Percentiles rank a stretch among this genome's conserved stretches.
Conservation (phyloP, 2,113 vertebrate species). For the Anhinga rufa region DNA sequence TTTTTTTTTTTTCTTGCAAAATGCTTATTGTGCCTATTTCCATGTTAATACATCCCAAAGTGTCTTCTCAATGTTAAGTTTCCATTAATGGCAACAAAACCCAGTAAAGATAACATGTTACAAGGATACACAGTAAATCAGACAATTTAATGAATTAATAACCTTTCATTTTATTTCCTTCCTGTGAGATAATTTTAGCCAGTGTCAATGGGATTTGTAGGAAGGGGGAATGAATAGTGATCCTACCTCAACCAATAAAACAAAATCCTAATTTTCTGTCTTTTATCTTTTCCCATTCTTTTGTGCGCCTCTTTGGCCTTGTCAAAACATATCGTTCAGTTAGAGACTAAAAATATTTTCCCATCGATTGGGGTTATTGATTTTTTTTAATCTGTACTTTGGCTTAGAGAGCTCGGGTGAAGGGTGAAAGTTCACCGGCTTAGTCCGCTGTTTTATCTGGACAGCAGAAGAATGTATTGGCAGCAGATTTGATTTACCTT, state of each 20-base stretch:
- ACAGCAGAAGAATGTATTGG: constrained; percentile 80
- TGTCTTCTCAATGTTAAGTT: not conserved
- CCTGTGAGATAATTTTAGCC: constrained; percentile 70
- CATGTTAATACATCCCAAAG: not conserved
- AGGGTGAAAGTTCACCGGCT: constrained; percentile 85
- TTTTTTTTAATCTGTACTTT: constrained; percentile 89
- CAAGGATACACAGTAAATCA: constrained; percentile 61
- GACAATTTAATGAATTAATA: constrained; percentile 73
- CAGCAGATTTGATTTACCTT: constrained; percentile 80
- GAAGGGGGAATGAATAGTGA: constrained; percentile 70
- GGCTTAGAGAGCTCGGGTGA: constrained; percentile 83
- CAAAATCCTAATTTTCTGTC: constrained; percentile 83
- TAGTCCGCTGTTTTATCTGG: constrained; percentile 81
- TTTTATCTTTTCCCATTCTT: constrained; percentile 81
- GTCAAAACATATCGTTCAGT: constrained; percentile 84
- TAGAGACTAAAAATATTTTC: constrained; percentile 86
- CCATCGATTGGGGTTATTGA: constrained; percentile 85
- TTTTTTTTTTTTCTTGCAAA: not conserved
- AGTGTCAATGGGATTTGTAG: constrained; percentile 65
- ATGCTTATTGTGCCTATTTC: not conserved
- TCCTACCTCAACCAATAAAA: constrained; percentile 72
- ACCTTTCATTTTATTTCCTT: constrained; percentile 72
- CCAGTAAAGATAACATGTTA: constrained; percentile 44
- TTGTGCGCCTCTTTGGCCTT: constrained; percentile 76
- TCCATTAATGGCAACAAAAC: constrained; percentile 35